Conservation (phyloP, 2,888 invertebrate genomes). For the Drosophila sordidula region DNA sequence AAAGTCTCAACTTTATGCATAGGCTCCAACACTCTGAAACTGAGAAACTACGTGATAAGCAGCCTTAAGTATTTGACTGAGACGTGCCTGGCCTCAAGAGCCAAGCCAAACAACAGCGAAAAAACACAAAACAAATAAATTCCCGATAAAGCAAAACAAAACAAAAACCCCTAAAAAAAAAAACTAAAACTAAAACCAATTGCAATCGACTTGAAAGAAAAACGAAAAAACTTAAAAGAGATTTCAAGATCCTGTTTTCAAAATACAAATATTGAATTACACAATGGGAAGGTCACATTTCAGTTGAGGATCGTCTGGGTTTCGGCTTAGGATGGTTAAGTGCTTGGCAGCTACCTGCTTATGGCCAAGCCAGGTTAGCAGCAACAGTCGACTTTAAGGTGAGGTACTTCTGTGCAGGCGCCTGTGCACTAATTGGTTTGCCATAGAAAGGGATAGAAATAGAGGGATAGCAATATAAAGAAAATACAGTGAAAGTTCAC, state of each 20-base stretch:
- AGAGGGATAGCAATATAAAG: not conserved
- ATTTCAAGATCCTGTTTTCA: conserved; percentile 61
- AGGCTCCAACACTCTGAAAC: conserved; percentile 18
- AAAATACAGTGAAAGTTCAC: conserved; percentile 3
- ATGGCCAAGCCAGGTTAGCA: conserved; percentile 11
- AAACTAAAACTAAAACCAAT: conserved; percentile 38
- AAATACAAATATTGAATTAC: conserved; percentile 73
- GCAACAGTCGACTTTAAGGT: conserved; percentile 26
- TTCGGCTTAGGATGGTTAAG: conserved; percentile 15
- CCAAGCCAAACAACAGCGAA: not conserved
- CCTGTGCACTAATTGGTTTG: conserved; percentile 54
- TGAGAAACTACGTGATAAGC: conserved; percentile 66
- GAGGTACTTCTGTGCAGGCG: conserved; percentile 39
- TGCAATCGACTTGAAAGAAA: conserved; percentile 43
- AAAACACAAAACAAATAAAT: conserved; percentile 39
- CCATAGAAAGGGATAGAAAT: not conserved
- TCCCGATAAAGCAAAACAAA: conserved; percentile 47
- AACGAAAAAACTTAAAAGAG: conserved; percentile 16
- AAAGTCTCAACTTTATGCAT: conserved; percentile 20
- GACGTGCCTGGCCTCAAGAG: conserved; percentile 66
- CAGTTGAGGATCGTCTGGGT: conserved; percentile 16
- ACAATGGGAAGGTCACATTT: conserved; percentile 48
- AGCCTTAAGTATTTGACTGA: conserved; percentile 57
- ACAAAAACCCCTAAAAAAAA: conserved; percentile 24
- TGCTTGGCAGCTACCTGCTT: conserved; percentile 47